These are phyloP conservation scores for Heteronetta atricapilla DNA, from an alignment of 2,113 vertebrate genomes.

Conservation along the genomic window DNA sequence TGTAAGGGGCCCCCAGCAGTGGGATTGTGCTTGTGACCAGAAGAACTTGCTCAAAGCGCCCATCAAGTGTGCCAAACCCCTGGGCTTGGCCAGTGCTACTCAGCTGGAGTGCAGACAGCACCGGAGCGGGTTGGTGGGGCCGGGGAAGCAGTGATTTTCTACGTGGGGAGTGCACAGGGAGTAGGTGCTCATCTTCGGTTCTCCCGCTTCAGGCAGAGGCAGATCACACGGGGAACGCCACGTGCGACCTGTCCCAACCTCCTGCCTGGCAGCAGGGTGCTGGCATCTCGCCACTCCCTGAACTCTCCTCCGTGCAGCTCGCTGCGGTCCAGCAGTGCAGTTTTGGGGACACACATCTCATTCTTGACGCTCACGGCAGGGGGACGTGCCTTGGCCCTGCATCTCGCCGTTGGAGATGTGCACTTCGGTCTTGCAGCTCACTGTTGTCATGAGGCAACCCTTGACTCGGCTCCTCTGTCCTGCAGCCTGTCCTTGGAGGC, in stretches of 20 bases:
- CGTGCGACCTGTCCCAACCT: neutral
- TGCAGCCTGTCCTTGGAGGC: neutral
- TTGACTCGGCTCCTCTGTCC: neutral
- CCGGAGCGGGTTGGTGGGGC: neutral
- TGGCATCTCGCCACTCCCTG: neutral
- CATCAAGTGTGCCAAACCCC: neutral
- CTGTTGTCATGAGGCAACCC: neutral
- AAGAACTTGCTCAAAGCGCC: neutral
- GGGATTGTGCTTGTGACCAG: neutral
- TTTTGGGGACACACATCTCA: neutral
- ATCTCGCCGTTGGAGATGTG: rapidly evolving
- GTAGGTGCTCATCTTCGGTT: neutral
- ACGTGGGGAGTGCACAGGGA: too few species aligned
- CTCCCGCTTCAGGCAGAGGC: neutral
- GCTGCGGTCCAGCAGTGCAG: neutral
- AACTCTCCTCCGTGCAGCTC: neutral
- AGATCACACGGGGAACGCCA: neutral
- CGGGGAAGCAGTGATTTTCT: neutral
- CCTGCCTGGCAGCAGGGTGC: neutral
- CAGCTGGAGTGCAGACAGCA: neutral
- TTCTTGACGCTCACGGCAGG: neutral
- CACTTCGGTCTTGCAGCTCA: neutral
- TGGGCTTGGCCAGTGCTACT: neutral
- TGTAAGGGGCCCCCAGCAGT: neutral
- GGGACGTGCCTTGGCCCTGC: neutral